A percentile compares a stretch with the other conserved stretches of the same genome.
Evolutionary conservation across 2,797 vertebrate species (phyloP).

Genomic region (Pseudochirops cupreus): DNA sequence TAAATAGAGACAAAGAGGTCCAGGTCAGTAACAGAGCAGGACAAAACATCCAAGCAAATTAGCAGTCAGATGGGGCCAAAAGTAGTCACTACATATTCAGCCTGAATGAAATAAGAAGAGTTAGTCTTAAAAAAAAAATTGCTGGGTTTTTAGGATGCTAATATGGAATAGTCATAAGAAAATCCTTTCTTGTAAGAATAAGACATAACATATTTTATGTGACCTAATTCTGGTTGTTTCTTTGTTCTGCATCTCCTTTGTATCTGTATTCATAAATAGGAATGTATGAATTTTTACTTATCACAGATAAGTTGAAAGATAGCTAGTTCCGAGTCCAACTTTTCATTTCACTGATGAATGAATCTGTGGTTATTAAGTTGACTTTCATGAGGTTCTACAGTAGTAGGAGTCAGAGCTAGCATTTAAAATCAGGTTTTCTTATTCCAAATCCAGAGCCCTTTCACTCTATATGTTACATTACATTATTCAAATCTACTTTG

Average conservation of each 20-base stretch:
- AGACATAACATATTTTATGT: neutral
- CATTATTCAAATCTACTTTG: neutral
- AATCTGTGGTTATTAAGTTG: neutral
- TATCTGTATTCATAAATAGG: neutral
- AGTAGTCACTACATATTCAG: neutral
- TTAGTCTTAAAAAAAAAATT: neutral
- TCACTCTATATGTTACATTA: neutral
- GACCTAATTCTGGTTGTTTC: neutral
- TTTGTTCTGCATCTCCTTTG: neutral
- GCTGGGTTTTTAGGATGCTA: neutral
- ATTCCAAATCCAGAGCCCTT: neutral
- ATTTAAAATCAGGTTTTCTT: neutral
- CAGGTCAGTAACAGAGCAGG: neutral
- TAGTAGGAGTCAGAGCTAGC: neutral
- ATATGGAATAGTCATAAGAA: neutral
- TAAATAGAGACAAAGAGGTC: neutral
- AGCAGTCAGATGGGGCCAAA: neutral
- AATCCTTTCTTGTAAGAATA: neutral
- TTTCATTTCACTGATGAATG: neutral
- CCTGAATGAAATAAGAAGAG: neutral
- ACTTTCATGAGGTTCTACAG: neutral
- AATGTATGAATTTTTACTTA: neutral
- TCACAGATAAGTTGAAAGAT: neutral
- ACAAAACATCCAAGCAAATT: neutral
- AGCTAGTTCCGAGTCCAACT: neutral